phyloP scores from a whole-genome alignment of 2,888 invertebrate genomes.

The Drosophila pegasa region DNA sequence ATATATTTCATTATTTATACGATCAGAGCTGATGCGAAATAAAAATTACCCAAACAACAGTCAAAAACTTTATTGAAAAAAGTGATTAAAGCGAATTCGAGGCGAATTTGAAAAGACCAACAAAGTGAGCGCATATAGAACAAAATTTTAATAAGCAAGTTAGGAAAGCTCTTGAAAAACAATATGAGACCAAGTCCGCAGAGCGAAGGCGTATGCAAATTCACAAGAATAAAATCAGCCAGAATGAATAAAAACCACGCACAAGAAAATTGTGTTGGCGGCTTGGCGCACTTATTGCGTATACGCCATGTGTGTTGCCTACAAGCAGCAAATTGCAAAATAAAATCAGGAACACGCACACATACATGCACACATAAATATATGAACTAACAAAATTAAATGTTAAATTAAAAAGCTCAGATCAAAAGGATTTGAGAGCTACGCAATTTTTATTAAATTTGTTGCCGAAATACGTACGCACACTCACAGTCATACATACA shows the following conservation, averaged over 20 bases:
- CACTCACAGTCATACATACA: not conserved
- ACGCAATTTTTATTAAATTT: slow-evolving; percentile 60
- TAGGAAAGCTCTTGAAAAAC: slow-evolving; percentile 25
- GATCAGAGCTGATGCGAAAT: not conserved
- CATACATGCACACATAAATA: not conserved
- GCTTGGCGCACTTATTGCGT: slow-evolving; percentile 50
- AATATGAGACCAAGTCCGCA: not conserved
- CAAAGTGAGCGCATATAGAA: slow-evolving; percentile 25
- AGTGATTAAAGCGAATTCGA: not conserved
- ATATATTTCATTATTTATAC: not conserved
- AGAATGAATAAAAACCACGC: slow-evolving; percentile 30
- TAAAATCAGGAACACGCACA: not conserved
- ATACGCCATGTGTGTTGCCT: slow-evolving; percentile 71
- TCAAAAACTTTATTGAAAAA: not conserved
- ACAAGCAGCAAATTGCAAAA: slow-evolving; percentile 10
- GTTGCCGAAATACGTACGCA: not conserved
- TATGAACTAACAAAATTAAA: slow-evolving; percentile 48
- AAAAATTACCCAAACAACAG: not conserved
- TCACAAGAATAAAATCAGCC: slow-evolving; percentile 59
- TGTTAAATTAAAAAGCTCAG: slow-evolving; percentile 71
- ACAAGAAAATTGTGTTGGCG: slow-evolving; percentile 46
- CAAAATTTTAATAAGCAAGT: slow-evolving; percentile 45
- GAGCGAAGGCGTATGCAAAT: slow-evolving; percentile 29
- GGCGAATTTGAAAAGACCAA: slow-evolving; percentile 10
- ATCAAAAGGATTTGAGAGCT: slow-evolving; percentile 71